Evolutionary conservation across 2,113 vertebrate genomes (phyloP).

Genomic region (Eclectus roratus): DNA sequence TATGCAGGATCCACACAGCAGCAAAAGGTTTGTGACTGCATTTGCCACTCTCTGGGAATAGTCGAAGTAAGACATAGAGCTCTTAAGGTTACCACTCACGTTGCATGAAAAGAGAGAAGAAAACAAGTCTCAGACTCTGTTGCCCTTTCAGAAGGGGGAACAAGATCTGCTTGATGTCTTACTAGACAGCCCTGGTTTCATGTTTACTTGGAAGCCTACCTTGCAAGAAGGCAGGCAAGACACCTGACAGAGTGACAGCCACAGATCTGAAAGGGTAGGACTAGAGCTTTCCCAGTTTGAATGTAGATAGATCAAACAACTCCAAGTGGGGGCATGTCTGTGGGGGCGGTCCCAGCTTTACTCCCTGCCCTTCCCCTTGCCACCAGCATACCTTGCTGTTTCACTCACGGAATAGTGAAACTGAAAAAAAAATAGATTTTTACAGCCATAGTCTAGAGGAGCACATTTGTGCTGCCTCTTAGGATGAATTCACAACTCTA

Average conservation of each 20-base stretch:
- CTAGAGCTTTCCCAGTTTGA: accelerated
- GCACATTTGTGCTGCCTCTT: not conserved
- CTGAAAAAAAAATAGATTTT: not conserved
- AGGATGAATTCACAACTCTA: not conserved
- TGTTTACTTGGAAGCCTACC: not conserved
- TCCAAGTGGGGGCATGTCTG: not conserved
- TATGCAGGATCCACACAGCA: not conserved
- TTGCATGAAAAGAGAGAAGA: not conserved
- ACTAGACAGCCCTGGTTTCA: not conserved
- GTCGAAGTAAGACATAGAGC: not conserved
- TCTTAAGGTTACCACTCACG: not conserved
- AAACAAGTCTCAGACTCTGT: not conserved
- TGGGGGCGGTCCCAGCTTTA: not conserved
- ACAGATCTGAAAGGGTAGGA: not conserved
- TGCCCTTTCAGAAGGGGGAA: not conserved
- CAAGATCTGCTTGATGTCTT: not conserved
- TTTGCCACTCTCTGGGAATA: not conserved
- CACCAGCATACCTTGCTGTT: not conserved
- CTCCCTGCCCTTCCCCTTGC: not conserved
- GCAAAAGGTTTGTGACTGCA: not conserved
- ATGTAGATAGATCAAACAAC: not conserved
- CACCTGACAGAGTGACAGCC: not conserved
- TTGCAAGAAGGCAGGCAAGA: not conserved
- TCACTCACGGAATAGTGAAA: not conserved
- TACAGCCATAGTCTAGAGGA: not conserved